A percentile compares a stretch with the other conserved stretches of the same genome.
Evolutionary conservation across 2,888 invertebrate genomes (phyloP).

Genomic region (Heliconius sara): DNA sequence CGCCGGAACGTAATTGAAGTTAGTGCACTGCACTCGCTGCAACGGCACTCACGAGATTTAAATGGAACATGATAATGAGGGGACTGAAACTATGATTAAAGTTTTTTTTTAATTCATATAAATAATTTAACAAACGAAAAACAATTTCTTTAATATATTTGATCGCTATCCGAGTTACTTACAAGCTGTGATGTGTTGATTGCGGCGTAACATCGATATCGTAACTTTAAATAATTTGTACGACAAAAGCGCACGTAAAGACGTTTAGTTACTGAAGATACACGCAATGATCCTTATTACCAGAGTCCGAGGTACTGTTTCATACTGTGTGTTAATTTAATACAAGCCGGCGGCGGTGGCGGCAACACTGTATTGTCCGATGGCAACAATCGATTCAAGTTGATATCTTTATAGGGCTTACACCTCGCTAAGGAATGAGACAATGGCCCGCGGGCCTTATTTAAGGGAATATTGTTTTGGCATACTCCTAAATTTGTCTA

Average conservation of each 20-base stretch:
- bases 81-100: too few species aligned
- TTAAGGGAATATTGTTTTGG: constrained; percentile 24
- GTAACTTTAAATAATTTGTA: constrained; percentile 17
- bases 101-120: too few species aligned
- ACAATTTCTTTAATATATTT: not conserved
- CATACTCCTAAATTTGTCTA: constrained; percentile 20
- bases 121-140: not conserved
- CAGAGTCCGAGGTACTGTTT: not conserved
- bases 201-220: constrained; percentile 14
- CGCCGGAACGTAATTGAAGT: too few species aligned
- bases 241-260: not conserved
- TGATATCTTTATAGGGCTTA: constrained; percentile 23
- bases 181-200: constrained; percentile 5
- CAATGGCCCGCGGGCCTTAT: constrained; percentile 23
- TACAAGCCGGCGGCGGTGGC: not conserved
- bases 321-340: not conserved
- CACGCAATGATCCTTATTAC: not conserved
- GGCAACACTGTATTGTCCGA: constrained; percentile 4
- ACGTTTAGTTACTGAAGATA: not conserved
- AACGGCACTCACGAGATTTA: too few species aligned
- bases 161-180: constrained; percentile 6
- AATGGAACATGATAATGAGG: too few species aligned
- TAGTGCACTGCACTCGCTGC: too few species aligned
- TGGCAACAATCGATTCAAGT: constrained; percentile 23
- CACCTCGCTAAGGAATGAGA: constrained; percentile 24